Percentiles rank a stretch among this genome's conserved stretches.
phyloP scores from a whole-genome alignment of 2,113 vertebrate species.

The Dicrurus megarhynchus region DNA sequence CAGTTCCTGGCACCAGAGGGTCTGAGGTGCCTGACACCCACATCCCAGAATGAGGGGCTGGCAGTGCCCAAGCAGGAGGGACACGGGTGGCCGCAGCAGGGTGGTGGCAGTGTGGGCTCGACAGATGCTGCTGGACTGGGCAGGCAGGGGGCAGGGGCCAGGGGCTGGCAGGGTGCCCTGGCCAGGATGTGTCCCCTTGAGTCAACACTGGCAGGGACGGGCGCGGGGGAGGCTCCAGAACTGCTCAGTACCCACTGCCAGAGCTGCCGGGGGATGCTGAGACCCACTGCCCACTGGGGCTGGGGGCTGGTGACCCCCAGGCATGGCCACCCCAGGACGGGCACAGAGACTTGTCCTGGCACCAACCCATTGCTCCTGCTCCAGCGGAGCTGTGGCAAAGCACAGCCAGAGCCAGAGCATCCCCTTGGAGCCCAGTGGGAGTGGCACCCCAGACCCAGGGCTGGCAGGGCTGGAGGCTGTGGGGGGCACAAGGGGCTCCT shows the following conservation, averaged over 20 bases:
- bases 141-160: neutral
- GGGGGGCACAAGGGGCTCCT: neutral
- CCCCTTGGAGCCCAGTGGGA: neutral
- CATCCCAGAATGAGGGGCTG: neutral
- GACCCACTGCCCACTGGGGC: neutral
- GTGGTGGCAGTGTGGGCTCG: accelerated
- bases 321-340: neutral
- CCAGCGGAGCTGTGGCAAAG: accelerated
- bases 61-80: neutral
- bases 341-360: accelerated
- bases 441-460: accelerated
- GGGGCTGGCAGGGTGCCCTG: conserved; percentile 20
- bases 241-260: accelerated
- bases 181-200: neutral
- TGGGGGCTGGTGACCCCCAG: accelerated
- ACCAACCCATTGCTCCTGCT: neutral
- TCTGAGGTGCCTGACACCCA: accelerated
- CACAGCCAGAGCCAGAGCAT: accelerated
- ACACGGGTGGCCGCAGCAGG: accelerated
- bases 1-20: neutral
- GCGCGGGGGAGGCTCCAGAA: neutral
- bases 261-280: accelerated
- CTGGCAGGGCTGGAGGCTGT: neutral
- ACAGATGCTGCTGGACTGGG: neutral
- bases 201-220: neutral